These are phyloP conservation scores for Chionoecetes opilio DNA, from an alignment of 1,140 invertebrate genomes.

Conservation along the genomic window DNA sequence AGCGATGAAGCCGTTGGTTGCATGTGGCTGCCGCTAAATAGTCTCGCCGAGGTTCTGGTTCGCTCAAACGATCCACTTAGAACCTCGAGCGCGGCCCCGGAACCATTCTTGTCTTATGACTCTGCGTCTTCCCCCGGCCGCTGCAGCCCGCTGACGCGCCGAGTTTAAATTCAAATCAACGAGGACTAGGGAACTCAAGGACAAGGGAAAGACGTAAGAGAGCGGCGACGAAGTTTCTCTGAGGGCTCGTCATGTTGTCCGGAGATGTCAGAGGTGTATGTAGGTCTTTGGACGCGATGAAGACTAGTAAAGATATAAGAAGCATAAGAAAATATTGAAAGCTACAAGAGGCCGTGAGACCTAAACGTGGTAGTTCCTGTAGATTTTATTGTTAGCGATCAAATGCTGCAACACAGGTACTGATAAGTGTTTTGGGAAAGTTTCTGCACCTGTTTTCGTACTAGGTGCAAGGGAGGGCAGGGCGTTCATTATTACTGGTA, in stretches of 20 bases:
- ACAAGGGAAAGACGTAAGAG: background rate
- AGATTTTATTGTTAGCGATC: too few relatives aligned
- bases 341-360: too few relatives aligned
- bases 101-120: constrained; percentile 34
- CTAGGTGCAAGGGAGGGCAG: too few relatives aligned
- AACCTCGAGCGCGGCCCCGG: background rate
- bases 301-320: too few relatives aligned
- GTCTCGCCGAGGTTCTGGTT: background rate
- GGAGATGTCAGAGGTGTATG: background rate
- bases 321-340: too few relatives aligned
- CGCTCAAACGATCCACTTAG: constrained; percentile 17
- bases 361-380: too few relatives aligned
- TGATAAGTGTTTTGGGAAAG: too few relatives aligned
- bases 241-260: background rate
- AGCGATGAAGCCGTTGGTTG: background rate
- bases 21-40: constrained; percentile 49
- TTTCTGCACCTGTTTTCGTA: too few relatives aligned
- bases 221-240: background rate
- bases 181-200: background rate
- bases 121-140: background rate
- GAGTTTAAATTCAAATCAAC: constrained; percentile 63
- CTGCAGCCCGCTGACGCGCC: background rate
- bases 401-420: too few relatives aligned
- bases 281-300: background rate
- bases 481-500: too few relatives aligned